Evolutionary conservation across 1,140 invertebrate genomes (phyloP).

Genomic region (Trissolcus basalis): DNA sequence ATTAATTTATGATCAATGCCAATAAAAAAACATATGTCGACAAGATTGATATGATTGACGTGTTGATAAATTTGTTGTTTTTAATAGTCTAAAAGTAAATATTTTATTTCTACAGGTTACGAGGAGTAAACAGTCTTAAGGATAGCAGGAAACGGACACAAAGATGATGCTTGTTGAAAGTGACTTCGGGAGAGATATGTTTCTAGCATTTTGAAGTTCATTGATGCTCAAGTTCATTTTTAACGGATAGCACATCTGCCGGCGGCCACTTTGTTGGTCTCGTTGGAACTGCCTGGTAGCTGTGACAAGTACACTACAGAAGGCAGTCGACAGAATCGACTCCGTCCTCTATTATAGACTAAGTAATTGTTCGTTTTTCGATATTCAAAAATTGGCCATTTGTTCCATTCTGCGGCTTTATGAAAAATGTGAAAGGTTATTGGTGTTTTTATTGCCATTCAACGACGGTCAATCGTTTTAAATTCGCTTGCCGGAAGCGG

Average conservation of each 20-base stretch:
- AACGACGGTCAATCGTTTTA: constrained; percentile 21
- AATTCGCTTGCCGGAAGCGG: constrained; percentile 54
- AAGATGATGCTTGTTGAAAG: constrained; percentile 63
- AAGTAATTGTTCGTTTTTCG: constrained; percentile 73
- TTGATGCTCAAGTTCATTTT: constrained; percentile 72
- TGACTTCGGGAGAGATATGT: constrained; percentile 63
- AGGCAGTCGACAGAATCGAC: constrained; percentile 61
- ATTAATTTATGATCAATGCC: too few relatives aligned
- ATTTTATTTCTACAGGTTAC: too few relatives aligned
- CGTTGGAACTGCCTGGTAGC: constrained; percentile 47
- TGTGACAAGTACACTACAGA: constrained; percentile 55
- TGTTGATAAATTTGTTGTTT: too few relatives aligned
- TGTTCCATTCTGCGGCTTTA: constrained; percentile 68
- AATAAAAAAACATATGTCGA: too few relatives aligned
- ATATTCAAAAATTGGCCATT: constrained; percentile 63
- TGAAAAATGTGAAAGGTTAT: constrained; percentile 65
- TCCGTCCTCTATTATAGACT: constrained; percentile 68
- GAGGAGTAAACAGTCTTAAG: constrained; percentile 13
- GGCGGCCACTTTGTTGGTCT: constrained; percentile 63
- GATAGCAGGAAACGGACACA: constrained; percentile 22
- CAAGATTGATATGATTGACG: too few relatives aligned
- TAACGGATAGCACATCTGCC: constrained; percentile 72
- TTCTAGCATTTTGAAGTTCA: constrained; percentile 68
- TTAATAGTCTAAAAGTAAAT: too few relatives aligned
- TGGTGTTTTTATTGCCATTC: constrained; percentile 70